phyloP scores from a whole-genome alignment of 1,140 invertebrate species.

The Megalonaias nervosa region DNA sequence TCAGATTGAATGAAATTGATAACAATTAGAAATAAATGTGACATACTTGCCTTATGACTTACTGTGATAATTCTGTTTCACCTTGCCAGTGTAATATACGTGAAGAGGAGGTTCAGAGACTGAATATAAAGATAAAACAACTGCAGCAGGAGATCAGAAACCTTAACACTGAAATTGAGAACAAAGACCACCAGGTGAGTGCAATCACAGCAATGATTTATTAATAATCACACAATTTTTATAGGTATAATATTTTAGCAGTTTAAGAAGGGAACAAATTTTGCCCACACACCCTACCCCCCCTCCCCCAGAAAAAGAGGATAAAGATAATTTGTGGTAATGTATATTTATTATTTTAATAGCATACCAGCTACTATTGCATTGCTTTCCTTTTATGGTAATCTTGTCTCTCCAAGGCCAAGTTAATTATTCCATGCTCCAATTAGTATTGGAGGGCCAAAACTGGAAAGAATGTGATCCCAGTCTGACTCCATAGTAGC shows the following conservation, averaged over 20 bases:
- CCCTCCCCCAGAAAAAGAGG: no score
- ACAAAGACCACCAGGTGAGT: conserved; percentile 52
- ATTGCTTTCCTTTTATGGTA: not conserved
- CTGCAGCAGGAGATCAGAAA: conserved; percentile 62
- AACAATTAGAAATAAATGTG: no score
- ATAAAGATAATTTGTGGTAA: not conserved
- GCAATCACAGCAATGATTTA: no score
- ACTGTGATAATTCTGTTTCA: not conserved
- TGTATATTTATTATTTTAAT: not conserved
- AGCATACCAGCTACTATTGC: not conserved
- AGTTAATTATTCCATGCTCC: no score
- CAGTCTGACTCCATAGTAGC: no score
- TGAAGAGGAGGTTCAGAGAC: conserved; percentile 61
- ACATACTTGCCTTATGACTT: not conserved
- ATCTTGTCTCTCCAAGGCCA: no score
- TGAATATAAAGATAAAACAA: conserved; percentile 63
- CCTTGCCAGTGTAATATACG: conserved; percentile 58
- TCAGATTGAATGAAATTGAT: no score
- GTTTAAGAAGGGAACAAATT: not conserved
- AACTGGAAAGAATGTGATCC: no score
- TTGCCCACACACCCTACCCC: not conserved
- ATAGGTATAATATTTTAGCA: not conserved
- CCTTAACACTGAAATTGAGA: conserved; percentile 51
- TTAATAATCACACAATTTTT: not conserved
- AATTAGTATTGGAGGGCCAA: no score